Conservation (phyloP, 2,113 vertebrate genomes). For the Prunella himalayana region DNA sequence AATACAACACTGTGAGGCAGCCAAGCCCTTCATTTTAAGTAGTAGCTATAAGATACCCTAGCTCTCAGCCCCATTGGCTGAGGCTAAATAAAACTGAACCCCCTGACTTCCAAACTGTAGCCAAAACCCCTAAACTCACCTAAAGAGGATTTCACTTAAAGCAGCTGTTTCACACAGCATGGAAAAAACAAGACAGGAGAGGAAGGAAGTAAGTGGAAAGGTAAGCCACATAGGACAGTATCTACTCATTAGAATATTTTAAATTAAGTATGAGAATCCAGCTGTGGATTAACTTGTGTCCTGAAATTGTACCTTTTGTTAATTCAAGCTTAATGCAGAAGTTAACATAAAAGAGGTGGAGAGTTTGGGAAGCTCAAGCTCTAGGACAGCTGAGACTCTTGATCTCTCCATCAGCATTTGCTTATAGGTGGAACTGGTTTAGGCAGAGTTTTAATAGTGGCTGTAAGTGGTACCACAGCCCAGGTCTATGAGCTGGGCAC, state of each 20-base stretch:
- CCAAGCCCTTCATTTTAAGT: neutral
- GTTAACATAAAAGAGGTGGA: neutral
- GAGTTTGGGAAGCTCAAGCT: neutral
- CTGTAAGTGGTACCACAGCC: neutral
- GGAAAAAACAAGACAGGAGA: neutral
- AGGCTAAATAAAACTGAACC: neutral
- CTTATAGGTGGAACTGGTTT: neutral
- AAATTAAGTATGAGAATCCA: neutral
- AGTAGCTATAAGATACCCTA: neutral
- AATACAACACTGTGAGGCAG: fast-evolving
- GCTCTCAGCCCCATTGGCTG: neutral
- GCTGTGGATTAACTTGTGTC: neutral
- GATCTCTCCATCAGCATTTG: neutral
- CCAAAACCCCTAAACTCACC: neutral
- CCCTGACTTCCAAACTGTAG: neutral
- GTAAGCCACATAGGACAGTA: neutral
- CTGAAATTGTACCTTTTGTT: neutral
- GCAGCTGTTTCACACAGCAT: neutral
- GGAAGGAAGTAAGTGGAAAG: neutral
- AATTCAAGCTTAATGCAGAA: neutral
- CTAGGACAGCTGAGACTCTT: neutral
- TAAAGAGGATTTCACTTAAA: neutral
- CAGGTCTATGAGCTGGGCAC: neutral
- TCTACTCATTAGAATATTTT: neutral
- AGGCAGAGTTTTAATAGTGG: neutral